These are phyloP conservation scores for Oncorhynchus mykiss DNA, from an alignment of 2,113 vertebrate species.

Conservation along the genomic window DNA sequence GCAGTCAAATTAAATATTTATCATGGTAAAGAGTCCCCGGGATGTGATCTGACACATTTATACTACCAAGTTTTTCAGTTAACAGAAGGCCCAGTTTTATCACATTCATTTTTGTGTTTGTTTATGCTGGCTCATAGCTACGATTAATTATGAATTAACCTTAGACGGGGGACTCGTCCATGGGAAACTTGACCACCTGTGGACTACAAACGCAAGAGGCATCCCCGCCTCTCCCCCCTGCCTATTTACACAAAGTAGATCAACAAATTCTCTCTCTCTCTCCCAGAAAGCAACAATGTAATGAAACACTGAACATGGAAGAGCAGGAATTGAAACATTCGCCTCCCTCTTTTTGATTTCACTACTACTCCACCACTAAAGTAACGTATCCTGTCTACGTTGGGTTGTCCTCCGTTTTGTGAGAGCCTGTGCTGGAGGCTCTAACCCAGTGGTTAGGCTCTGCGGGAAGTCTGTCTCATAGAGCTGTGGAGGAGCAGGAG, in stretches of 20 bases:
- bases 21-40: conserved; percentile 54
- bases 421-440: background rate
- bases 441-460: conserved; percentile 58
- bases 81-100: background rate
- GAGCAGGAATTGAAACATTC: too few relatives aligned
- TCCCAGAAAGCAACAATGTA: too few relatives aligned
- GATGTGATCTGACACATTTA: conserved; percentile 66
- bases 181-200: conserved; percentile 51
- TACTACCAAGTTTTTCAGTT: background rate
- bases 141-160: conserved; percentile 63
- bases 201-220: conserved; percentile 31
- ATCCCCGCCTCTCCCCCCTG: background rate
- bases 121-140: conserved; percentile 30
- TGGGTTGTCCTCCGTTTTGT: too few relatives aligned
- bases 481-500: conserved; percentile 21
- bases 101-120: conserved; percentile 44
- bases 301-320: too few relatives aligned
- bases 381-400: too few relatives aligned
- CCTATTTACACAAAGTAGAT: background rate
- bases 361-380: too few relatives aligned
- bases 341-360: too few relatives aligned
- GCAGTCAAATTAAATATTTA: conserved; percentile 65
- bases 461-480: conserved; percentile 33
- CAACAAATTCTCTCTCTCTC: too few relatives aligned
- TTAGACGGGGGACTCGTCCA: conserved; percentile 26